Percentiles rank a stretch among this genome's conserved stretches.
phyloP scores from a whole-genome alignment of 1,140 invertebrate species.

The Parapsyche elsis region DNA sequence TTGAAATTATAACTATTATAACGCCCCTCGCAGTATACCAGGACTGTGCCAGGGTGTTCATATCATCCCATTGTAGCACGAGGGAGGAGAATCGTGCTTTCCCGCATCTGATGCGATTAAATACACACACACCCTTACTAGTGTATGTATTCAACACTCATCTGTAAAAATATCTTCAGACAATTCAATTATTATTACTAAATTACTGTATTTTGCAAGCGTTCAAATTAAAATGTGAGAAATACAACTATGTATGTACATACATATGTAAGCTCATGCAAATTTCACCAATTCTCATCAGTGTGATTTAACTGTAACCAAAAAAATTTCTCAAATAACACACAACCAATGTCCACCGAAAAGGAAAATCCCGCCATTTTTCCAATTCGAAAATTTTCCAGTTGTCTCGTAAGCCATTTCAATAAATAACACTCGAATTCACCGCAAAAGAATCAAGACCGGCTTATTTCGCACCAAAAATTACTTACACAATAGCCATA shows the following conservation, averaged over 20 bases:
- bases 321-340: not conserved
- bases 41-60: not conserved
- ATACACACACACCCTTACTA: not conserved
- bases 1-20: too few relatives aligned
- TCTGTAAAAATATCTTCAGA: too few relatives aligned
- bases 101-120: slow-evolving; percentile 14
- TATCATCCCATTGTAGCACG: not conserved
- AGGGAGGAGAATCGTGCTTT: not conserved
- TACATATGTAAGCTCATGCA: not conserved
- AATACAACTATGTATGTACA: not conserved
- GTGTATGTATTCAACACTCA: too few relatives aligned
- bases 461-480: not conserved
- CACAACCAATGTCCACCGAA: not conserved
- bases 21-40: not conserved
- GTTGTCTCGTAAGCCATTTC: not conserved
- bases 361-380: too few relatives aligned
- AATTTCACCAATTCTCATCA: not conserved
- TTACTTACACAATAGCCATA: not conserved
- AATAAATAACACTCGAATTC: slow-evolving; percentile 4
- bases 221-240: too few relatives aligned
- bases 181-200: too few relatives aligned
- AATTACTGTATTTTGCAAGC: too few relatives aligned
- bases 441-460: not conserved
- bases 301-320: not conserved
- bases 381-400: not conserved